Conservation (phyloP, 2,113 vertebrate genomes). For the Prietella phreatophila region DNA sequence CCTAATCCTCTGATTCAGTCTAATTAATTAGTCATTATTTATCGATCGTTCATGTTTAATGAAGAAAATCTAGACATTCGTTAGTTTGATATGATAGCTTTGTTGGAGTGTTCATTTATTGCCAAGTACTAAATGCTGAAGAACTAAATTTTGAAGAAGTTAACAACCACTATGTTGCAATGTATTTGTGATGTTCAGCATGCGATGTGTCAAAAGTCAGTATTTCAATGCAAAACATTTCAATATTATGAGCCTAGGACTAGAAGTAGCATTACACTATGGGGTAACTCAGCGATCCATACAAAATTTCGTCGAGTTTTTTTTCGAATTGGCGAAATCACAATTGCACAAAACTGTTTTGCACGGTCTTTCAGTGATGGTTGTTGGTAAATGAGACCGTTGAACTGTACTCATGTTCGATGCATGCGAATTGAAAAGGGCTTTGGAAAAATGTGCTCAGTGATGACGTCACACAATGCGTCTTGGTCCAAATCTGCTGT, state of each 20-base stretch:
- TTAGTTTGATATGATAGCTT: not conserved
- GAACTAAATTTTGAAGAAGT: not conserved
- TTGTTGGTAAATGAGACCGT: too few relatives aligned
- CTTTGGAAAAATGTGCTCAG: too few relatives aligned
- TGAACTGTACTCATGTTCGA: too few relatives aligned
- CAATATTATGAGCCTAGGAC: not conserved
- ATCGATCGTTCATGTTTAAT: not conserved
- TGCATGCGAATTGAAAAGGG: too few relatives aligned
- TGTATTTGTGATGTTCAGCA: not conserved
- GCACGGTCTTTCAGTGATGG: too few relatives aligned
- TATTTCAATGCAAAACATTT: not conserved
- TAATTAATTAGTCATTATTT: not conserved
- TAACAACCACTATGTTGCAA: not conserved
- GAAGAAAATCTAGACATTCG: not conserved
- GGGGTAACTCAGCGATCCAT: not conserved
- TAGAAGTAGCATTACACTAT: not conserved
- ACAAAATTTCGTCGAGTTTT: too few relatives aligned
- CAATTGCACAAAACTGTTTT: too few relatives aligned
- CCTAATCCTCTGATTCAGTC: not conserved
- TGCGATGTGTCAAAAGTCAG: not conserved
- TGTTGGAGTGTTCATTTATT: not conserved
- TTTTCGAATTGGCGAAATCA: too few relatives aligned
- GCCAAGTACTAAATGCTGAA: not conserved
- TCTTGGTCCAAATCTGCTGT: too few relatives aligned
- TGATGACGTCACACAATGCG: too few relatives aligned